Base-by-base conservation (phyloP, 2,797 vertebrate species). In the Enteromius fasciolatus region DNA sequence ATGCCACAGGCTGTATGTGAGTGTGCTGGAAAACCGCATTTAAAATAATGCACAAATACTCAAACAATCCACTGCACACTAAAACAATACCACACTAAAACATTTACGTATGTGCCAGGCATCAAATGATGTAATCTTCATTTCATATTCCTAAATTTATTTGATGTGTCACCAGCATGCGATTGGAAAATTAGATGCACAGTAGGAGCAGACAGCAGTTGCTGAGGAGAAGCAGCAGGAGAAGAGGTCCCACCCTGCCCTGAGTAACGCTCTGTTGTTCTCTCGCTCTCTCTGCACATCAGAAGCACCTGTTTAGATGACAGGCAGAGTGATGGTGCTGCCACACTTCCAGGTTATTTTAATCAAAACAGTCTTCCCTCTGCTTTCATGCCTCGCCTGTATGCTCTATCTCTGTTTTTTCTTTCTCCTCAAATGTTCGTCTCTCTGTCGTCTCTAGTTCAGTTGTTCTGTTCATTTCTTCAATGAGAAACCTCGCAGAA, bases 241-340 rank as follows among this genome's bases (percentile, higher is more conserved):
- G 54, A 39, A 31, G 31, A 75, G 80, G 33, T 66, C 41, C 28
- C 69, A 74, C 6, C 50, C 31, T 81, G 69, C 41, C 57, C 76
- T 36, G 67, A 3, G 28, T 61, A 52, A 28, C n/a, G 31, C 70
- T 75, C 70, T 66, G 69, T 75, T 82, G 59, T 74, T 63, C 28
- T 73, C 78, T 31, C n/a, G 10, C n/a, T 63, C 48, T 57, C 48
- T 57, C 46, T 25, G 39, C 68, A 72, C 69, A 81, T 81, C 79
- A 74, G 39, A 82, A 75, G 46, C 80, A 82, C 63, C 80, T 82
- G 80, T 82, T 82, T 61, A 68, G 31, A 81, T 81, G 69, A 81
- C 80, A 73, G 31, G 4, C 44, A 52, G 80, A 67, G 72, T 28
- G 59, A 82, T 67, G 72, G 33, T 28, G 9, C 80, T 76, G 59